Evolutionary conservation across 2,888 invertebrate species (phyloP).

Genomic region (Liodrosophila aerea): DNA sequence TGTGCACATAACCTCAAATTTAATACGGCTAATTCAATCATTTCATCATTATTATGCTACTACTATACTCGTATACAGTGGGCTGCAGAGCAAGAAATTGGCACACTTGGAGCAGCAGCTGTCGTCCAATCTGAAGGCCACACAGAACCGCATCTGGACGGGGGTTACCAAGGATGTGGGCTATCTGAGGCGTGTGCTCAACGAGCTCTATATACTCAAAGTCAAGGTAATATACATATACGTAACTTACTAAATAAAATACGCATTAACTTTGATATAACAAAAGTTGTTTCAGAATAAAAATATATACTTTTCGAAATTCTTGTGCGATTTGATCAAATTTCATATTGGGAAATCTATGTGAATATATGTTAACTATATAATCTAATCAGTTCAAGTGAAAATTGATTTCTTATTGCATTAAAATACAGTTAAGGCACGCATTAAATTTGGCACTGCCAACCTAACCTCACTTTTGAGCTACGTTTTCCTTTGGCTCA

Average conservation of each 20-base stretch:
- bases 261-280: no score
- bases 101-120: conserved; percentile 89
- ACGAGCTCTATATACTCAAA: conserved; percentile 91
- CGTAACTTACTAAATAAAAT: conserved; percentile 6
- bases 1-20: conserved; percentile 5
- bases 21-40: conserved; percentile 15
- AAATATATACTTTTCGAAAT: no score
- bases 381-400: no score
- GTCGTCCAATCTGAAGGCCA: conserved; percentile 89
- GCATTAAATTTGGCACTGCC: no score
- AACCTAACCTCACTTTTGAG: conserved; percentile 13
- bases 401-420: no score
- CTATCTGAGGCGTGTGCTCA: conserved; percentile 88
- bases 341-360: no score
- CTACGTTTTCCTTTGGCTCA: neutral
- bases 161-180: conserved; percentile 90
- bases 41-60: conserved; percentile 4
- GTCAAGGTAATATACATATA: conserved; percentile 86
- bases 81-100: conserved; percentile 87
- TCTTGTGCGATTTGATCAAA: no score
- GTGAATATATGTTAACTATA: no score
- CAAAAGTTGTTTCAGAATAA: no score
- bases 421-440: no score
- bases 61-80: conserved; percentile 71
- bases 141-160: conserved; percentile 90